Percentiles rank a stretch among this genome's conserved stretches.
These are phyloP conservation scores for Acrossocheilus wenchowensis DNA, from an alignment of 2,797 vertebrate genomes.

Conservation along the genomic window DNA sequence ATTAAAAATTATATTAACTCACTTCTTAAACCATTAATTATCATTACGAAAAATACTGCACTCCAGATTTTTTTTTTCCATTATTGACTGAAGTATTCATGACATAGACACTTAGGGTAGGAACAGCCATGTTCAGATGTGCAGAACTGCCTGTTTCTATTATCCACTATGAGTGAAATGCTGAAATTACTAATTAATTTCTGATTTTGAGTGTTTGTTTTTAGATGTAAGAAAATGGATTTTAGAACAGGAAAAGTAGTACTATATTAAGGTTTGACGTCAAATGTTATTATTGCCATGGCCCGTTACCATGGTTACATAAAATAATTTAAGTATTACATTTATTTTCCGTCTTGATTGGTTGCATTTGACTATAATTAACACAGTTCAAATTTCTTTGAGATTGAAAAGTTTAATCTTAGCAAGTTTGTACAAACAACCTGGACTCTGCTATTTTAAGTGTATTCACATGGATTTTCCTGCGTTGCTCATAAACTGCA, in stretches of 20 bases:
- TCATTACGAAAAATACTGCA: background rate
- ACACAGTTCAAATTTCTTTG: background rate
- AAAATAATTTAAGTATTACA: background rate
- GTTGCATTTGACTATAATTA: background rate
- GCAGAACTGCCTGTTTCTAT: constrained; percentile 1
- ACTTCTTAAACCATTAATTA: background rate
- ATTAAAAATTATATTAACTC: background rate
- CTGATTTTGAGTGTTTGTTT: background rate
- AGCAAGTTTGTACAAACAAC: background rate
- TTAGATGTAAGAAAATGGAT: background rate
- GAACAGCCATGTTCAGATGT: constrained; percentile 3
- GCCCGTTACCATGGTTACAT: background rate
- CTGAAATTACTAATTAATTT: constrained; percentile 7
- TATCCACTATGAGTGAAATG: background rate
- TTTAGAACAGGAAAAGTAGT: background rate
- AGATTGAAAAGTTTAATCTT: background rate
- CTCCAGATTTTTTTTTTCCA: background rate
- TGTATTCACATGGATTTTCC: background rate
- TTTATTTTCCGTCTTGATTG: background rate
- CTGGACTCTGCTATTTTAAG: background rate
- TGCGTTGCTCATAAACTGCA: background rate
- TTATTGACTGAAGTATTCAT: constrained; percentile 16
- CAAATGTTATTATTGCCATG: background rate
- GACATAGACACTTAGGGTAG: constrained; percentile 5
- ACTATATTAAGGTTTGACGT: background rate